Conservation (phyloP, 1,140 invertebrate species). For the Calycopis cecrops region DNA sequence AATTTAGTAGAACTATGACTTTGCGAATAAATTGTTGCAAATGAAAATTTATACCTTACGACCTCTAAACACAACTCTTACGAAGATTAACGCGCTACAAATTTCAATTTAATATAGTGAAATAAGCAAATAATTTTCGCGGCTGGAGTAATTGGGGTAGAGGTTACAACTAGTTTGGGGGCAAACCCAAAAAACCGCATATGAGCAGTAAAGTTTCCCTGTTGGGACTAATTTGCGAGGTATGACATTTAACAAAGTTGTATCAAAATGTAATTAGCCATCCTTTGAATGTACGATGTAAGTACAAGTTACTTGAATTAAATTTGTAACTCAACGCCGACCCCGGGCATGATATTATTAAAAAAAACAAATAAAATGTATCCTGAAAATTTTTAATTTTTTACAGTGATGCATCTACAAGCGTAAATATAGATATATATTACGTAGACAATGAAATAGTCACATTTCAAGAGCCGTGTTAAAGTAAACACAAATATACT, state of each 20-base stretch:
- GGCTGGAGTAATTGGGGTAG: conserved; percentile 11
- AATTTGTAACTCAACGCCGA: too few relatives aligned
- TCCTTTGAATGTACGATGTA: background rate
- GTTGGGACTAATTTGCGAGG: conserved; percentile 44
- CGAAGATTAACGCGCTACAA: conserved; percentile 14
- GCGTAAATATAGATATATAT: too few relatives aligned
- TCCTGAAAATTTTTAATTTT: too few relatives aligned
- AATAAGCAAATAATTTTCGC: conserved; percentile 18
- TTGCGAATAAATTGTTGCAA: conserved; percentile 21
- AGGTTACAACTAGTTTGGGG: conserved; percentile 22
- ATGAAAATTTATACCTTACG: conserved; percentile 13
- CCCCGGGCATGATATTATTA: too few relatives aligned
- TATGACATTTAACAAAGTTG: conserved; percentile 20
- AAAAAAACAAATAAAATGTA: too few relatives aligned
- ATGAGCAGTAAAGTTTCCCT: conserved; percentile 40
- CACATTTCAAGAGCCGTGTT: too few relatives aligned
- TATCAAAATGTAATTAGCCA: conserved; percentile 4
- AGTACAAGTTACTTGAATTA: too few relatives aligned
- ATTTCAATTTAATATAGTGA: conserved; percentile 19
- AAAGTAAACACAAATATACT: too few relatives aligned
- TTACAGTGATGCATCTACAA: too few relatives aligned
- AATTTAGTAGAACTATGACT: conserved; percentile 29
- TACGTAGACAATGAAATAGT: too few relatives aligned
- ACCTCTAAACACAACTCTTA: conserved; percentile 10
- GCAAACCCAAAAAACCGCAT: conserved; percentile 43